Base-by-base conservation (phyloP, 2,888 invertebrate genomes). In the Galerucella nymphaeae region DNA sequence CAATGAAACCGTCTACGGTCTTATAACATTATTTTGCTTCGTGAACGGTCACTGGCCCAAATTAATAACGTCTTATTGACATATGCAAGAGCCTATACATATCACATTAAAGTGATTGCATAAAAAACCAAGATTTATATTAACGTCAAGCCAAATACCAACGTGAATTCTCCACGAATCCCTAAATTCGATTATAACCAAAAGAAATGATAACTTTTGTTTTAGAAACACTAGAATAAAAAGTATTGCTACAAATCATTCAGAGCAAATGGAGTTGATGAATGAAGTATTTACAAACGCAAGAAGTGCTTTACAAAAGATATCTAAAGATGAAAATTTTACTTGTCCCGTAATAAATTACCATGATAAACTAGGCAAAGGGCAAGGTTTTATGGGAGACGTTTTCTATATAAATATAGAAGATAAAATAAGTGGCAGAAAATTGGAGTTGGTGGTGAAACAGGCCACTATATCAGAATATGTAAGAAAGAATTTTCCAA, bases 361-460 rank as follows among this genome's bases (percentile, higher is more conserved):
- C 6, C 8, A 16, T 18, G 61, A 42, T 18, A 38, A 62, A 65
- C 8, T 53, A n/a, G 38, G 38, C 11, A 50, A 57, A 18, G 75
- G 75, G 10, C 72, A 75, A 55, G 75, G 75, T 9, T 72, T 72
- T 18, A 45, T 75, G n/a, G 66, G 75, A 18, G 72, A 75, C 13
- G 64, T 65, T 63, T 72, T 62, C n/a, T 63, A 61, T 20, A 62
- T 63, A n/a, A 65, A 69, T 13, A 50, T 75, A 30, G 13, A 38
- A 45, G 62, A 75, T 53, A 69, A 70, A 42, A 66, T 70, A 16
- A 64, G 66, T 13, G 57, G 42, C 13, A 45, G 16, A 23, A 41
- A 50, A 23, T 55, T 66, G 9, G 61, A 72, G 13, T 55, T 61
- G 68, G 69, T 59, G 18, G 68, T 50, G 65, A 78, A 73, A 61